Percentiles rank a stretch among this genome's conserved stretches.
Evolutionary conservation across 2,888 invertebrate genomes (phyloP).

Genomic region (Creontiades dilutus): DNA sequence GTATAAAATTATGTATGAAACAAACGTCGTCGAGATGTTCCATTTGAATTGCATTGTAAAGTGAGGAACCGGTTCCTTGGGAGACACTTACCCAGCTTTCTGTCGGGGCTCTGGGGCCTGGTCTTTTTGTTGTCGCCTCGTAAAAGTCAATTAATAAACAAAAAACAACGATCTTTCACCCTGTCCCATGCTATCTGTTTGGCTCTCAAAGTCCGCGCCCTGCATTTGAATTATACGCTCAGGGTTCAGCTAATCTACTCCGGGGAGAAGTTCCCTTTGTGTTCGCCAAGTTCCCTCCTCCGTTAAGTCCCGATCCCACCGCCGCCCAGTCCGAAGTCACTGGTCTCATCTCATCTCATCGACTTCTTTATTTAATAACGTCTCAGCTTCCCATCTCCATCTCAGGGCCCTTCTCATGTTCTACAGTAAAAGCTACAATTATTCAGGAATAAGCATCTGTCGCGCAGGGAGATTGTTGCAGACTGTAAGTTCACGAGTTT

Average conservation of each 20-base stretch:
- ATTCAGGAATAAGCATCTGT: neutral
- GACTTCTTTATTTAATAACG: conserved; percentile 14
- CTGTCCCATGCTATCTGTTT: conserved; percentile 32
- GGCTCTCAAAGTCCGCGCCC: conserved; percentile 60
- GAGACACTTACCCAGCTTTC: conserved; percentile 60
- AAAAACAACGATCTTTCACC: conserved; percentile 60
- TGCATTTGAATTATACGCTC: conserved; percentile 55
- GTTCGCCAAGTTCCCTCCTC: conserved; percentile 14
- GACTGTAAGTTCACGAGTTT: neutral
- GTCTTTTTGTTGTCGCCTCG: conserved; percentile 68
- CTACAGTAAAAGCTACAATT: conserved; percentile 42
- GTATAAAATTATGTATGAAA: conserved; percentile 59
- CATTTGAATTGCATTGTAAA: conserved; percentile 67
- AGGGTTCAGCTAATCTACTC: conserved; percentile 45
- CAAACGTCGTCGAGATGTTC: conserved; percentile 54
- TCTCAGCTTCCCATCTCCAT: conserved; percentile 5
- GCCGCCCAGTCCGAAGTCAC: neutral
- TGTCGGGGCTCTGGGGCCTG: neutral
- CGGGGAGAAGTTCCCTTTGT: neutral
- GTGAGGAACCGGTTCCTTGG: conserved; percentile 57
- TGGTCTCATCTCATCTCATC: conserved; percentile 1
- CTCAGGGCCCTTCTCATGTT: conserved; percentile 21
- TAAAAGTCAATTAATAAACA: conserved; percentile 70
- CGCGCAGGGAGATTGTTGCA: neutral
- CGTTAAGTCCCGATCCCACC: neutral